These are phyloP conservation scores for Aporrectodea caliginosa DNA, from an alignment of 1,140 invertebrate genomes.

Conservation along the genomic window DNA sequence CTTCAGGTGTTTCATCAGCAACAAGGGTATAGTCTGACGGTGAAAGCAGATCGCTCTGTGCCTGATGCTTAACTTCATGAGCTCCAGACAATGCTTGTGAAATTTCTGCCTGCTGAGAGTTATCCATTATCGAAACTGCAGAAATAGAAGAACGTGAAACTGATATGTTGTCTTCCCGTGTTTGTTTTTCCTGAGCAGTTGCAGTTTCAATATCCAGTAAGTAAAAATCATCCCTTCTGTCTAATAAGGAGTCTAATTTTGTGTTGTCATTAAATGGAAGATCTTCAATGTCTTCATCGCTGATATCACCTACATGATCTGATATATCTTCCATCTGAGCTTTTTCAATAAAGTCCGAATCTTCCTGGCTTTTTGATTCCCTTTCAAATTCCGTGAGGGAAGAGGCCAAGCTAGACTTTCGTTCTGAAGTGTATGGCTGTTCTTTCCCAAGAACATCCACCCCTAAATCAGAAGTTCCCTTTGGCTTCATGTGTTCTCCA, in stretches of 20 bases:
- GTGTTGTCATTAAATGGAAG: background rate
- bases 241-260: background rate
- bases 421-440: background rate
- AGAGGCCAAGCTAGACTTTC: background rate
- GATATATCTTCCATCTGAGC: conserved; percentile 20
- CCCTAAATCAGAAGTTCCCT: background rate
- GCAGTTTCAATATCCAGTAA: no score
- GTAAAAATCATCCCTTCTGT: no score
- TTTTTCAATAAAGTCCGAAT: conserved; percentile 10
- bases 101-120: no score
- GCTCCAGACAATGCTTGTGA: background rate
- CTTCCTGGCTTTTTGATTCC: conserved; percentile 1
- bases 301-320: background rate
- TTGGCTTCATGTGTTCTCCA: background rate
- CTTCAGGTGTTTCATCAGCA: background rate
- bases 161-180: no score
- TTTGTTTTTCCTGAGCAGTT: no score
- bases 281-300: conserved; percentile 8
- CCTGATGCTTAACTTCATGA: background rate
- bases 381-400: background rate
- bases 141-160: no score
- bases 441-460: background rate
- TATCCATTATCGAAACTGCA: no score
- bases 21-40: background rate
- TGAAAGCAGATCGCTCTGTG: background rate